Conservation (phyloP, 2,113 vertebrate genomes). For the Sylvilagus bachmani region DNA sequence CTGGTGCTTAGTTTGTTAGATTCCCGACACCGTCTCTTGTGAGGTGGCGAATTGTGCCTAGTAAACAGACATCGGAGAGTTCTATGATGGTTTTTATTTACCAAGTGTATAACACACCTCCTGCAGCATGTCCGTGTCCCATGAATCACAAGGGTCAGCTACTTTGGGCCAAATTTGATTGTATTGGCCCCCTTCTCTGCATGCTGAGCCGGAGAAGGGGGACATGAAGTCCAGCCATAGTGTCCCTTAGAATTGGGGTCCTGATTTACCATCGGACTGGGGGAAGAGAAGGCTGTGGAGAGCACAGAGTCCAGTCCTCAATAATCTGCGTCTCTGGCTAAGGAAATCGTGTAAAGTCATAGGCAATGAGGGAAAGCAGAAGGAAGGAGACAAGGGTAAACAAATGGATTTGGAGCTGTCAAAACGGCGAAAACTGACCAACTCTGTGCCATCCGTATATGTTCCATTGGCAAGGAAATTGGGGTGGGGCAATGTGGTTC, state of each 20-base stretch:
- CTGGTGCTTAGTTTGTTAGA: neutral
- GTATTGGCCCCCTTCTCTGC: neutral
- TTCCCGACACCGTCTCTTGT: neutral
- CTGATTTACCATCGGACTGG: no score
- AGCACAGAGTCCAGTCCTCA: neutral
- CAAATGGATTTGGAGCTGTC: neutral
- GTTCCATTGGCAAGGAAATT: neutral
- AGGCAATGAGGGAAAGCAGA: neutral
- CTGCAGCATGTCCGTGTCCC: neutral
- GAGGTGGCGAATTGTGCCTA: neutral
- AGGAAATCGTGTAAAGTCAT: no score
- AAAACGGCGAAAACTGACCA: neutral
- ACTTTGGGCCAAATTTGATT: neutral
- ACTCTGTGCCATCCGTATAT: neutral
- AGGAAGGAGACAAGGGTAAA: neutral
- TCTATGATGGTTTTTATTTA: neutral
- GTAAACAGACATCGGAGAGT: neutral
- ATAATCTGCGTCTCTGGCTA: neutral
- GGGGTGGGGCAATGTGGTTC: fast-evolving
- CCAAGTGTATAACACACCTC: neutral
- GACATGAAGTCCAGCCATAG: neutral
- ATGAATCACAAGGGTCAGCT: neutral
- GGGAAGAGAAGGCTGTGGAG: neutral
- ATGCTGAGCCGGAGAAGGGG: neutral
- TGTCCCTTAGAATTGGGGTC: neutral